Base-by-base conservation (phyloP, 2,888 invertebrate genomes). In the Bimastos eiseni region DNA sequence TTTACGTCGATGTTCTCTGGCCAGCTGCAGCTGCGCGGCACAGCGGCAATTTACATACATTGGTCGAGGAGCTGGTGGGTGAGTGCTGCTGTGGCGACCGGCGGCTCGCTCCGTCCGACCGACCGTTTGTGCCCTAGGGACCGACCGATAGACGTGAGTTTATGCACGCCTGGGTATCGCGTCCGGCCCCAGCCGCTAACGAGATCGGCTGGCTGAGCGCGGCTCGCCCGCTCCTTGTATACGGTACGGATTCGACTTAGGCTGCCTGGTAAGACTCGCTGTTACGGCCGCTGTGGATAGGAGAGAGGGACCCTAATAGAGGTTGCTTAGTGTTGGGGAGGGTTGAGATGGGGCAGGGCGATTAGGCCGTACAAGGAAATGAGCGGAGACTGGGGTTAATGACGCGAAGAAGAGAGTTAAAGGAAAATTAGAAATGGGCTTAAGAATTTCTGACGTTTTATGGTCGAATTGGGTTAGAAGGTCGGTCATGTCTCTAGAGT, bases 151-250 rank as follows among this genome's bases (percentile, higher is more conserved):
- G 70, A 70, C 70, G 70, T n/a, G 70, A n/a, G 70, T 70, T 30
- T 70, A 70, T 70, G 70, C 70, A 70, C 70, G 70, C 70, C 70
- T 70, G 70, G n/a, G 70, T 70, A 70, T 70, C 70, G 70, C 70
- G n/a, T n/a, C 8, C 70, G 30, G 30, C 70, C 70, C 70, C 70
- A 70, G 70, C 70, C 70, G 70, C 70, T 70, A 70, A 70, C 70
- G 70, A n/a, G 70, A 70, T 70, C 70, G 70, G n/a, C 70, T 70
- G 70, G 70, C 70, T 30, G 55, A 55, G 55, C 55, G 55, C 1
- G 24, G 55, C 55, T 70, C 30, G 30, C n/a, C 21, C 13, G 21
- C 4, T 24, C 21, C 21, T 21, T 24, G 49, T 49, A 49, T 49
- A 21, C 49, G 6, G 70, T n/a, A 70, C 70, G 70, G 8, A 70